Evolutionary conservation across 2,888 invertebrate species (phyloP).

Genomic region (Netelia melanura): DNA sequence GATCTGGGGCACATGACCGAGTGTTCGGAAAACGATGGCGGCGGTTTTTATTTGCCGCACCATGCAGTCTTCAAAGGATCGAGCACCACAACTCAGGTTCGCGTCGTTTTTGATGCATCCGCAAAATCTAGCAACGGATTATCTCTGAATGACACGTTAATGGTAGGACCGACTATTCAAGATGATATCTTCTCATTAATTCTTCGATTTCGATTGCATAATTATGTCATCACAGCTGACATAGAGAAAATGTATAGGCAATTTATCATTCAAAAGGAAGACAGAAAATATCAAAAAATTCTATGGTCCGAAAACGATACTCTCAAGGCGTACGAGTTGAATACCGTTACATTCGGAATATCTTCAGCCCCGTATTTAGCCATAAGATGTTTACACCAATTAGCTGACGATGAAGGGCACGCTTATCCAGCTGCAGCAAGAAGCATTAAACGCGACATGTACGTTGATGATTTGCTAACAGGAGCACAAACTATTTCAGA

Average conservation of each 20-base stretch:
- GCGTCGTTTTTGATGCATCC: slow-evolving; percentile 73
- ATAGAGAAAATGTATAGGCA: slow-evolving; percentile 11
- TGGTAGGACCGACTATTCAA: slow-evolving; percentile 72
- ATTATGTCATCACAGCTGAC: slow-evolving; percentile 1
- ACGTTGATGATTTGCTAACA: slow-evolving; percentile 65
- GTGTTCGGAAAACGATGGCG: background rate
- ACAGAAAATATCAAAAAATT: background rate
- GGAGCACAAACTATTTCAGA: slow-evolving; percentile 46
- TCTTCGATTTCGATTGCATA: slow-evolving; percentile 49
- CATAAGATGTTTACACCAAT: background rate
- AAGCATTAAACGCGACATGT: slow-evolving; percentile 53
- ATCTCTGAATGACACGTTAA: slow-evolving; percentile 67
- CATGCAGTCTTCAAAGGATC: slow-evolving; percentile 67
- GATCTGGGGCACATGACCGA: slow-evolving; percentile 50
- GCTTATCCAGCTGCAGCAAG: slow-evolving; percentile 13
- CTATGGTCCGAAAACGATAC: background rate
- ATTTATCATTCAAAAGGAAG: background rate
- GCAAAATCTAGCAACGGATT: slow-evolving; percentile 59
- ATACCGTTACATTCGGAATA: background rate
- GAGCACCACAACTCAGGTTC: slow-evolving; percentile 68
- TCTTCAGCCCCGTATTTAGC: background rate
- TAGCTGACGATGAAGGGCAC: background rate
- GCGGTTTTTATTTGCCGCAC: slow-evolving; percentile 66
- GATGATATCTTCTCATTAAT: slow-evolving; percentile 68
- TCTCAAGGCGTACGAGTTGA: background rate